These are phyloP conservation scores for Indicator indicator DNA, from an alignment of 2,113 vertebrate species.

Conservation along the genomic window DNA sequence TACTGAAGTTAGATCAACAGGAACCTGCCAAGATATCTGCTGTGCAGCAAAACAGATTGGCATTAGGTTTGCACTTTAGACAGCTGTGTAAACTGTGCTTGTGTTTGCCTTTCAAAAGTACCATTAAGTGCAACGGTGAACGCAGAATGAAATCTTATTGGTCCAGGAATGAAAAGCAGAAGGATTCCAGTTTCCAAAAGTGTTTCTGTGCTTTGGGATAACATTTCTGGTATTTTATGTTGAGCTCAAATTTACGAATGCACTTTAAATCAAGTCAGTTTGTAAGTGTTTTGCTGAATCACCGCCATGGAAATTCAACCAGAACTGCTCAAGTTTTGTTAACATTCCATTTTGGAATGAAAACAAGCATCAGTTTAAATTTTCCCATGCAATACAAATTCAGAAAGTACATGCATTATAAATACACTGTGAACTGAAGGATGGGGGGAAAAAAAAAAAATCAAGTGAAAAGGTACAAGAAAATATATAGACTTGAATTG, in stretches of 20 bases:
- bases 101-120: slow-evolving; percentile 56
- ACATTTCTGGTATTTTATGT: slow-evolving; percentile 3
- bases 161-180: not conserved
- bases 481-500: not conserved
- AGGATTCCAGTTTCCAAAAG: slow-evolving; percentile 1
- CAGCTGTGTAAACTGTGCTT: slow-evolving; percentile 59
- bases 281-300: slow-evolving; percentile 12
- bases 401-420: not conserved
- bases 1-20: slow-evolving; percentile 28
- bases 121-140: slow-evolving; percentile 1
- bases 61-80: slow-evolving; percentile 53
- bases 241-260: not conserved
- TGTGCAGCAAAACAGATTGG: not conserved
- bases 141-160: not conserved
- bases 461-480: not conserved
- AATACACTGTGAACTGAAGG: not conserved
- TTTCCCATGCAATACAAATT: not conserved
- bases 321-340: not conserved
- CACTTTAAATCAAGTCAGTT: not conserved
- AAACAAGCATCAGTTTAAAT: not conserved
- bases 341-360: not conserved
- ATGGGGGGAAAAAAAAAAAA: not conserved
- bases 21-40: slow-evolving; percentile 13
- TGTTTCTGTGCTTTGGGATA: not conserved
- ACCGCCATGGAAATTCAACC: not conserved